Evolutionary conservation across 2,113 vertebrate species (phyloP).

Genomic region (Salvator merianae): DNA sequence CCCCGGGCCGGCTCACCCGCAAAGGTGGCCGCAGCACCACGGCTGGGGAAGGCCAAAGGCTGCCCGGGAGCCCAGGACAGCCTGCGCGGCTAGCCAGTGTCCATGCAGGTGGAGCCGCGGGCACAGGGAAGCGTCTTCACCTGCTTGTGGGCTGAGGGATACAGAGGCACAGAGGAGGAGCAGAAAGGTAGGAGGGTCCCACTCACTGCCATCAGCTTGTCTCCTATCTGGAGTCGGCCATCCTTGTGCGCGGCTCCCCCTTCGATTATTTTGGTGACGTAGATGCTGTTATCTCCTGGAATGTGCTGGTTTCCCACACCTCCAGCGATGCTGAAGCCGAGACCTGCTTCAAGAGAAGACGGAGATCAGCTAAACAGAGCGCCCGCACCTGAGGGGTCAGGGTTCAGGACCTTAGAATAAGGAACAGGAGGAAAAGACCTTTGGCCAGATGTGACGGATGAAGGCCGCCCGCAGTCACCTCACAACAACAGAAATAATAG

Average conservation of each 20-base stretch:
- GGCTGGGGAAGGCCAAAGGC: background rate
- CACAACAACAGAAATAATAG: no score
- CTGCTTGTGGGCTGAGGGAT: no score
- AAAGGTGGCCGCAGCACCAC: background rate
- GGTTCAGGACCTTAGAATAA: no score
- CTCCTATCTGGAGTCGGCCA: slow-evolving; percentile 94
- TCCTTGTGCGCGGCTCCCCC: slow-evolving; percentile 97
- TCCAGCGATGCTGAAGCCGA: slow-evolving; percentile 98
- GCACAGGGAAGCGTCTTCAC: no score
- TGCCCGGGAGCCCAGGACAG: background rate
- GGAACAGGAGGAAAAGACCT: no score
- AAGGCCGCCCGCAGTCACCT: no score
- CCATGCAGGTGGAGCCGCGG: no score
- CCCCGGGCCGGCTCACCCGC: no score
- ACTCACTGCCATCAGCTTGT: slow-evolving; percentile 96
- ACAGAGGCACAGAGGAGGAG: background rate
- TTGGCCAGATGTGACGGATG: no score
- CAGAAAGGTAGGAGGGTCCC: background rate
- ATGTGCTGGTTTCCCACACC: slow-evolving; percentile 99
- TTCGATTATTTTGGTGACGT: slow-evolving; percentile 98
- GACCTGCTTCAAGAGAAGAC: slow-evolving; percentile 78
- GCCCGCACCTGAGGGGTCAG: no score
- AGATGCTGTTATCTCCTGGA: slow-evolving; percentile 98
- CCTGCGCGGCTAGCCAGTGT: no score
- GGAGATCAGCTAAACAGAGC: background rate